Evolutionary conservation across 2,797 vertebrate species (phyloP).

Genomic region (Phalanger gymnotis): DNA sequence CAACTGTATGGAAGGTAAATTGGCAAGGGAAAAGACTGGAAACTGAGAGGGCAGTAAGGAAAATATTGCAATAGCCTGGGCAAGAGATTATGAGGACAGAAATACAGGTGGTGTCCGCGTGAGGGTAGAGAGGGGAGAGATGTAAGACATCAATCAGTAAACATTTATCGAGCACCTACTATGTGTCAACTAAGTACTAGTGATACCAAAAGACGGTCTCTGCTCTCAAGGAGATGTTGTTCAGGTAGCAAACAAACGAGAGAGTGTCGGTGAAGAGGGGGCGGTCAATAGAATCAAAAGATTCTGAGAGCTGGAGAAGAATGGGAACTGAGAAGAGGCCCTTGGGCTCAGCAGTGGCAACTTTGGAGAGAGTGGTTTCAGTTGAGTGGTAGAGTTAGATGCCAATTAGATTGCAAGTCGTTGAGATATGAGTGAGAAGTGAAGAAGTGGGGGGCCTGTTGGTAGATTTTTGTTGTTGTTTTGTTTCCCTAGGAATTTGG

Average conservation of each 20-base stretch:
- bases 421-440: not conserved
- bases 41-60: not conserved
- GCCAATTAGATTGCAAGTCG: not conserved
- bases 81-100: not conserved
- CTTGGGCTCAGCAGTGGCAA: not conserved
- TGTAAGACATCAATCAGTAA: not conserved
- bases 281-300: not conserved
- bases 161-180: not conserved
- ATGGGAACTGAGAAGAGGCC: not conserved
- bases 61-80: not conserved
- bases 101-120: not conserved
- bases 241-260: not conserved
- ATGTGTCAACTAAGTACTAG: no score
- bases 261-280: not conserved
- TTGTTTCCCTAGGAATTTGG: not conserved
- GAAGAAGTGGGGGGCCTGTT: not conserved
- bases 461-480: not conserved
- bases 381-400: not conserved
- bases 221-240: not conserved
- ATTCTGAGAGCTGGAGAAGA: not conserved
- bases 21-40: not conserved
- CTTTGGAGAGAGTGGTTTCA: not conserved
- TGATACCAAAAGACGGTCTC: not conserved
- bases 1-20: not conserved
- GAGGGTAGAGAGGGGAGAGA: not conserved